These are phyloP conservation scores for Gymnobelideus leadbeateri DNA, from an alignment of 2,113 vertebrate genomes.

Conservation along the genomic window DNA sequence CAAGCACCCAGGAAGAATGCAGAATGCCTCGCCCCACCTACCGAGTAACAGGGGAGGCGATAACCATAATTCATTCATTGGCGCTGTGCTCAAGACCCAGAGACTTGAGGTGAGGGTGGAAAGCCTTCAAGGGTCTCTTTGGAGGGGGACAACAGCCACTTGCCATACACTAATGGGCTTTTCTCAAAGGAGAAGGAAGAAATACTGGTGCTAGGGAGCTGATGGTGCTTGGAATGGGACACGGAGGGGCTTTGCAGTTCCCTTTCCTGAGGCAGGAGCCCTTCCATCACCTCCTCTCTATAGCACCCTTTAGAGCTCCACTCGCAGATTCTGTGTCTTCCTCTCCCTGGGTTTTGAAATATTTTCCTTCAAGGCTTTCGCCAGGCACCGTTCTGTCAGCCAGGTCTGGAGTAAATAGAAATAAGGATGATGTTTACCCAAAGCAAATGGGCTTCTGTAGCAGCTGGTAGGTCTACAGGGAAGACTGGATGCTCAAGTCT, in stretches of 20 bases:
- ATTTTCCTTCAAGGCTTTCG: background rate
- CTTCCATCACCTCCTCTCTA: background rate
- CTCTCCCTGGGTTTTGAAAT: accelerated
- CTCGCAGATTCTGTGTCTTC: accelerated
- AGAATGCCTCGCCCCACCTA: background rate
- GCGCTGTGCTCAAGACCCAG: background rate
- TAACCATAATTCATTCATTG: background rate
- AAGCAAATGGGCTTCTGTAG: slow-evolving; percentile 16
- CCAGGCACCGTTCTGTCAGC: accelerated
- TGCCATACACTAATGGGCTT: accelerated
- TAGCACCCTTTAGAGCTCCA: background rate
- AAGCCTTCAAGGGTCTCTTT: accelerated
- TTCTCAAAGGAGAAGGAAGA: background rate
- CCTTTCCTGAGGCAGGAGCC: accelerated
- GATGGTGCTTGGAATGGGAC: accelerated
- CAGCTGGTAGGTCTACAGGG: slow-evolving; percentile 68
- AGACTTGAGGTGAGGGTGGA: background rate
- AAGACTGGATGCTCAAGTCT: slow-evolving; percentile 58
- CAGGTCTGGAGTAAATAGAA: accelerated
- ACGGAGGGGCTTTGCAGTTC: accelerated
- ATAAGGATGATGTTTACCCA: slow-evolving; percentile 40
- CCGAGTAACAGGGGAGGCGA: background rate
- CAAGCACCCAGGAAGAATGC: too few relatives aligned
- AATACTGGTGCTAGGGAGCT: accelerated
- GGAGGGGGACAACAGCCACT: background rate